Evolutionary conservation across 2,113 vertebrate genomes (phyloP), one percentile per base, ranked within the genome.

Genomic region (Candoia aspera): DNA sequence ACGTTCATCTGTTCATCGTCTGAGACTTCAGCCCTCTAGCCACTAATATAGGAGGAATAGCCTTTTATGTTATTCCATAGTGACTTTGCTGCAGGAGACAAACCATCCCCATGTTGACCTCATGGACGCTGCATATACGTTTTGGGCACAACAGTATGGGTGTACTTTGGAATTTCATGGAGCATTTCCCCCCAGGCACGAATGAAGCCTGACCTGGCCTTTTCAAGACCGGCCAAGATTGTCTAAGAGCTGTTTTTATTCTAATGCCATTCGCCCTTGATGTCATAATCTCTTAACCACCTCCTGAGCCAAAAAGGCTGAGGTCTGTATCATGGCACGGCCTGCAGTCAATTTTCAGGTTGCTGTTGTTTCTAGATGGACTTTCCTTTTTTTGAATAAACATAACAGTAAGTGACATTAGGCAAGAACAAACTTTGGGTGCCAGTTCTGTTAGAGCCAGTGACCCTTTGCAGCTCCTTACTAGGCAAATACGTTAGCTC

Each of bases 341-440:
- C n/a, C 23, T 42, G 3, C 29, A 3, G 23, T 2, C 19, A 37
- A 37, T 84, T 6, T 46, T 2, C 3, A 0, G 0, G 37, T 24
- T 6, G 3, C 26, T 1, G 24, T 13, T 57, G 15, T 54, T 46
- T n/a, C 17, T 90, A 6, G 24, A n/a, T 1, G 17, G 3, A 54
- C 19, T 4, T 58, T 42, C 3, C 42, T 42, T 42, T 42, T 24
- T 42, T 11, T 12, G 4, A n/a, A n/a, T 53, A 57, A 60, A 57
- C 4, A 1, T 42, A 17, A 53, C 1, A 6, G 6, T 9, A 0
- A 15, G 3, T 83, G 91, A 90, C 90, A 87, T 37, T 86, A 23
- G 92, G 46, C 86, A 57, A 85, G 84, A 87, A 73, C 15, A 86
- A 55, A 73, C 0, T 58, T 68, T 91, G 15, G 93, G 0, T 8